Percentiles rank a stretch among this genome's conserved stretches.
Evolutionary conservation across 2,888 invertebrate species (phyloP).

Genomic region (Actias luna): DNA sequence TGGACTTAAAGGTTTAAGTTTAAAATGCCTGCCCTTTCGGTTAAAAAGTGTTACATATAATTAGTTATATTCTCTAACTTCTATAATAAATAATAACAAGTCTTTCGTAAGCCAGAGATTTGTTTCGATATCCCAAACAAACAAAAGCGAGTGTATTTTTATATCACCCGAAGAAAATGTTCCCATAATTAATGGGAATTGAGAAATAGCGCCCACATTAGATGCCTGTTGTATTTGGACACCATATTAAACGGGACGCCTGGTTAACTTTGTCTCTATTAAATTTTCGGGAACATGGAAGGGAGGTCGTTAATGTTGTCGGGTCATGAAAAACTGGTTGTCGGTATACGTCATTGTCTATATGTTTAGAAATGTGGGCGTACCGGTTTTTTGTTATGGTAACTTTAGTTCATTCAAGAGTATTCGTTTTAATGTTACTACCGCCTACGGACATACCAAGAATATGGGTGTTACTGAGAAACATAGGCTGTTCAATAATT

Average conservation of each 20-base stretch:
- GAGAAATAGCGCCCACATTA: slow-evolving; percentile 2
- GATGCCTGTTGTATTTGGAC: background rate
- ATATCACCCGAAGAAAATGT: slow-evolving; percentile 45
- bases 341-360: slow-evolving; percentile 58
- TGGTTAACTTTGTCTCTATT: slow-evolving; percentile 12
- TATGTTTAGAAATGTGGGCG: slow-evolving; percentile 59
- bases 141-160: background rate
- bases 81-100: too few species aligned
- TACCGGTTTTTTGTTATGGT: slow-evolving; percentile 60
- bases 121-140: background rate
- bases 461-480: slow-evolving; percentile 9
- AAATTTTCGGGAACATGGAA: slow-evolving; percentile 17
- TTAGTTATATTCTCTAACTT: too few species aligned
- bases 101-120: background rate
- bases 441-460: slow-evolving; percentile 4
- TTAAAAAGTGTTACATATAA: too few species aligned
- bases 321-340: slow-evolving; percentile 47
- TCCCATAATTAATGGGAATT: background rate
- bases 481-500: background rate
- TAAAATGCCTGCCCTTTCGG: too few species aligned
- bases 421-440: slow-evolving; percentile 20
- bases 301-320: slow-evolving; percentile 23
- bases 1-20: too few species aligned
- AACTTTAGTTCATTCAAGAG: slow-evolving; percentile 40
- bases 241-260: background rate